phyloP scores from a whole-genome alignment of 2,113 vertebrate species.

The Illadopsis cleaveri region DNA sequence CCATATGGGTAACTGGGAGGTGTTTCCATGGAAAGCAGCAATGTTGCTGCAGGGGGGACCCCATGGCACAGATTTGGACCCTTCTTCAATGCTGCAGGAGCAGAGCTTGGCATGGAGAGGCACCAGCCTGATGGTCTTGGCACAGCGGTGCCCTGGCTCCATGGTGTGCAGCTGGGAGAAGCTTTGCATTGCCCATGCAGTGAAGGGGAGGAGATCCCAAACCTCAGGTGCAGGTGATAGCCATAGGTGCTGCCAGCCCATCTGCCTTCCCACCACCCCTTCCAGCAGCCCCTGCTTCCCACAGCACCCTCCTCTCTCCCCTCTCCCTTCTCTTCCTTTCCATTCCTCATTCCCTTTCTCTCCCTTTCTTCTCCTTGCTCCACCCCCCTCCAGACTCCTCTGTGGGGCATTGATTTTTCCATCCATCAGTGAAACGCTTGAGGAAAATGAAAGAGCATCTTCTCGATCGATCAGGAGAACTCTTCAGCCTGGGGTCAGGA shows the following conservation, averaged over 20 bases:
- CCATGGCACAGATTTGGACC: not conserved
- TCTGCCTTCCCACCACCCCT: not conserved
- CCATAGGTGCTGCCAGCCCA: not conserved
- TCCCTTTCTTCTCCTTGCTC: conserved; percentile 30
- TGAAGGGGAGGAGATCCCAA: not conserved
- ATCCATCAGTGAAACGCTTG: conserved; percentile 76
- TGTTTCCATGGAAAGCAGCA: not conserved
- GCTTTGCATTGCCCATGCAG: not conserved
- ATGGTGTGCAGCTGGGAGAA: not conserved
- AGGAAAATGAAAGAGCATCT: conserved; percentile 78
- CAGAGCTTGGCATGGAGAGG: accelerated
- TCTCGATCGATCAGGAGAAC: conserved; percentile 73
- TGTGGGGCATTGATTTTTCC: conserved; percentile 77
- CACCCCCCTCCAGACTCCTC: conserved; percentile 44
- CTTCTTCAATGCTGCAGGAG: not conserved
- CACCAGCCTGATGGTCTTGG: not conserved
- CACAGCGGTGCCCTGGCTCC: not conserved
- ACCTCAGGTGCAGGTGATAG: not conserved
- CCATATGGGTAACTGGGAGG: not conserved
- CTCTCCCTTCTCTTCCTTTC: not conserved
- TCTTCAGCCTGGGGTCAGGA: conserved; percentile 67
- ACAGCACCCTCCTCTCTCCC: not conserved
- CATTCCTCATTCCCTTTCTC: not conserved
- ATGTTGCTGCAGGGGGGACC: not conserved
- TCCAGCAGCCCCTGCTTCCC: not conserved